These are phyloP conservation scores for Acanthochromis polyacanthus DNA, from an alignment of 2,113 vertebrate genomes.

Conservation along the genomic window DNA sequence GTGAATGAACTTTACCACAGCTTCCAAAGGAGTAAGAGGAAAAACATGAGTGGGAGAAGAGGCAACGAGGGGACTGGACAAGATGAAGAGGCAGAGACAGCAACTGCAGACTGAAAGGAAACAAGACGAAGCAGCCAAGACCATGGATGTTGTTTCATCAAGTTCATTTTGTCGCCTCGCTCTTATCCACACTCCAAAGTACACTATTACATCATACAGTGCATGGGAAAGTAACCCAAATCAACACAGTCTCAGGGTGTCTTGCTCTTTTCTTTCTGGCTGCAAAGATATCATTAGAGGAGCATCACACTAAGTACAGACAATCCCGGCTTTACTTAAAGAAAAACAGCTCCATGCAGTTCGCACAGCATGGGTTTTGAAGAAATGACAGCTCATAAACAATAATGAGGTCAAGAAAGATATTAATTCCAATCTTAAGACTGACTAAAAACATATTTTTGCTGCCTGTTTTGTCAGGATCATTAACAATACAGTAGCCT, in stretches of 20 bases:
- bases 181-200: conserved; percentile 81
- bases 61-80: conserved; percentile 34
- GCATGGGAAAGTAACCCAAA: conserved; percentile 79
- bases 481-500: conserved; percentile 49
- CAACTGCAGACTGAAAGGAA: conserved; percentile 76
- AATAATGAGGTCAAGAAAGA: conserved; percentile 2
- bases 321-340: conserved; percentile 20
- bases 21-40: conserved; percentile 19
- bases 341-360: conserved; percentile 1
- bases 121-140: conserved; percentile 78
- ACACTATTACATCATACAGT: conserved; percentile 82
- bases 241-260: conserved; percentile 33
- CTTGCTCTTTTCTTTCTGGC: conserved; percentile 31
- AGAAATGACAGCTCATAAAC: conserved; percentile 23
- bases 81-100: conserved; percentile 58
- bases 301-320: conserved; percentile 34
- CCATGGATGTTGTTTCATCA: conserved; percentile 79
- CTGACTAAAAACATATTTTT: conserved; percentile 6
- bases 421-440: conserved; percentile 11
- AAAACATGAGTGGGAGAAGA: conserved; percentile 43
- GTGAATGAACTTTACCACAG: conserved; percentile 35
- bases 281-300: conserved; percentile 51
- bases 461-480: conserved; percentile 1
- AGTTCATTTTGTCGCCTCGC: conserved; percentile 74
- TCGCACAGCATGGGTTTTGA: background rate